phyloP scores from a whole-genome alignment of 2,797 vertebrate species.

The Ceryle rudis region DNA sequence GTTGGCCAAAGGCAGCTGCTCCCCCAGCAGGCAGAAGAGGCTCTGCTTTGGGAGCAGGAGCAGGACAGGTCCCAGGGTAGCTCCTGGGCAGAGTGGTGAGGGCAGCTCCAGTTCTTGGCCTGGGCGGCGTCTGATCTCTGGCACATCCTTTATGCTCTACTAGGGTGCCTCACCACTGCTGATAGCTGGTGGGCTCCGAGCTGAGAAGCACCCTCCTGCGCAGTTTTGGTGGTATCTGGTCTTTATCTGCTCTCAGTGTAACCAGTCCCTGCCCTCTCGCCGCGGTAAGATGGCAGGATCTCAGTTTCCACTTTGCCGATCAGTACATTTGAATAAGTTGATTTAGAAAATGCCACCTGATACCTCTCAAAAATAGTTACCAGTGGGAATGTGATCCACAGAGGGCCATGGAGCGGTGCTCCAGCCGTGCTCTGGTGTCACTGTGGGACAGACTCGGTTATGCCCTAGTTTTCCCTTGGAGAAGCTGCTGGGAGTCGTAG shows the following conservation, averaged over 20 bases:
- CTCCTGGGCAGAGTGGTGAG: rapidly evolving
- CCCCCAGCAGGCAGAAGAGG: not conserved
- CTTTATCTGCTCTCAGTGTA: not conserved
- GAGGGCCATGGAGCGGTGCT: not conserved
- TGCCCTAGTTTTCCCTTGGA: not conserved
- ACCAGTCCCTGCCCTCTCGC: not conserved
- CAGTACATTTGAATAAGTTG: not conserved
- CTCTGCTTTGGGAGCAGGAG: not conserved
- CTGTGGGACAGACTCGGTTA: rapidly evolving
- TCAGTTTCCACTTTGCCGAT: rapidly evolving
- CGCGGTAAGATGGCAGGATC: not conserved
- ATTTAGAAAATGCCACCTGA: constrained; percentile 13
- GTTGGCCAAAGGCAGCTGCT: not conserved
- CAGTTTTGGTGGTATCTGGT: not conserved
- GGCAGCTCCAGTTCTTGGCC: too few species aligned
- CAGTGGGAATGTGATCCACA: not conserved
- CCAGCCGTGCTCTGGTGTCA: rapidly evolving
- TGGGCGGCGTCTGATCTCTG: not conserved
- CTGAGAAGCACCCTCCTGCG: not conserved
- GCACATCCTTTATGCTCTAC: rapidly evolving
- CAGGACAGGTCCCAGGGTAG: rapidly evolving
- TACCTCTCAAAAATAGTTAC: constrained; percentile 28
- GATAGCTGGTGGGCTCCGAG: not conserved
- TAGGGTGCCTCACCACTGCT: not conserved
- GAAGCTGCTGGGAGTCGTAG: not conserved